Evolutionary conservation across 2,113 vertebrate genomes (phyloP), one percentile per base, ranked within the genome.

Genomic region (Canis aureus): DNA sequence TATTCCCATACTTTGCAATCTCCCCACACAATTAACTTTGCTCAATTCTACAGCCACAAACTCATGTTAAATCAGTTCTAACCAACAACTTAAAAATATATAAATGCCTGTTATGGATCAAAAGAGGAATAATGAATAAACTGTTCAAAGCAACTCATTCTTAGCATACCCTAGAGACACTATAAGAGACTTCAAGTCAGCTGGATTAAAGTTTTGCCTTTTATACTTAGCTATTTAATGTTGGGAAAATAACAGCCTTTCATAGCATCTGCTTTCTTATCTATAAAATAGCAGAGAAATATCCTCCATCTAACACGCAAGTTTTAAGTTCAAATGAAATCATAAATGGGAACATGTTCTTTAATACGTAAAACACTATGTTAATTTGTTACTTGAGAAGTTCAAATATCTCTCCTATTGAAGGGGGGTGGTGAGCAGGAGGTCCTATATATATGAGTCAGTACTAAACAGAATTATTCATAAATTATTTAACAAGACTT

Each of bases 201-300:
- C 32, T 79, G 53, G 25, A 86, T 81, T 95, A 32, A 89, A 89
- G 43, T 79, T 93, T 29, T 32, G 32, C 62, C 53, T 89, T 83
- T 89, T 89, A 71, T 79, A 71, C n/a, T 94, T 79, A 93, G 53
- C 13, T 71, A 89, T 79, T 89, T 97, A 84, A 83, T 38, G n/a
- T 35, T 84, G 69, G 78, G 38, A 55, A 95, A 96, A 88, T 76
- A 87, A 83, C 10, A 78, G 83, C 25, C 19, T 92, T 94, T 67
- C 71, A 69, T n/a, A 80, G 71, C 23, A 82, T 73, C 92, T 96
- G 35, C 29, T 96, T 89, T 96, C 59, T 84, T 29, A 92, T 89
- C 13, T 35, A 71, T 35, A 80, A 83, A 93, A 89, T 8, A 97
- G 69, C 11, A 96, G 55, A 60, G 23, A 96, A 94, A 82, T 57